These are phyloP conservation scores for Lasioglossum marginatum DNA, from an alignment of 2,888 invertebrate genomes.

Conservation along the genomic window DNA sequence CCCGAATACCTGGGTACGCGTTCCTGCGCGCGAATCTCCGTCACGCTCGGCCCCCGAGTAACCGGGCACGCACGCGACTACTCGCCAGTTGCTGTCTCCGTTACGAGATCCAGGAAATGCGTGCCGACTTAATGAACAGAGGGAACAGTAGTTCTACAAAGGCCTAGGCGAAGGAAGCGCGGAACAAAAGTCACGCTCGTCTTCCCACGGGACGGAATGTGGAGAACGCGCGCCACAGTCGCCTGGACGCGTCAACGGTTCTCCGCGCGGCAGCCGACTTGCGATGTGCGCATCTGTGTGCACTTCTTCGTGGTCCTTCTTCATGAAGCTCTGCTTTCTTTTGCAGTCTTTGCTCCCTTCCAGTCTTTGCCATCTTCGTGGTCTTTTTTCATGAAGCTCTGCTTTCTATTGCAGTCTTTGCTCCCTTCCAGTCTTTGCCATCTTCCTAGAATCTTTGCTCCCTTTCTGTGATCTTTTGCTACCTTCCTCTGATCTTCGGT, in stretches of 20 bases:
- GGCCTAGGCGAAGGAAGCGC: constrained; percentile 1
- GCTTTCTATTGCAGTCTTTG: too few relatives aligned
- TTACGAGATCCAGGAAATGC: constrained; percentile 27
- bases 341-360: too few relatives aligned
- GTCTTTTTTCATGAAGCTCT: too few relatives aligned
- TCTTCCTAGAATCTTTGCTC: too few relatives aligned
- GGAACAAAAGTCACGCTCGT: constrained; percentile 18
- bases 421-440: too few relatives aligned
- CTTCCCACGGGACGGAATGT: constrained; percentile 28
- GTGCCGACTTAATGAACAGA: constrained; percentile 21
- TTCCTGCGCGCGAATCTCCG: background rate
- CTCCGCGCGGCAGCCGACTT: background rate
- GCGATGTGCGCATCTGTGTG: background rate
- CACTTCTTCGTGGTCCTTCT: background rate
- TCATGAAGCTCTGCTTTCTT: too few relatives aligned
- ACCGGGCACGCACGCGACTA: constrained; percentile 20
- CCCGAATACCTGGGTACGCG: background rate
- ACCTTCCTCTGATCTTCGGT: too few relatives aligned
- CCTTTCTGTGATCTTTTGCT: too few relatives aligned
- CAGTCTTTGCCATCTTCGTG: too few relatives aligned
- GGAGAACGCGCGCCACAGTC: background rate
- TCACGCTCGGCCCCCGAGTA: background rate
- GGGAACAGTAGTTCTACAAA: constrained; percentile 16
- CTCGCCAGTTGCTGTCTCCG: background rate
- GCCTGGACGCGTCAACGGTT: background rate